phyloP scores from a whole-genome alignment of 2,113 vertebrate species.

The Microcebus griseorufus region DNA sequence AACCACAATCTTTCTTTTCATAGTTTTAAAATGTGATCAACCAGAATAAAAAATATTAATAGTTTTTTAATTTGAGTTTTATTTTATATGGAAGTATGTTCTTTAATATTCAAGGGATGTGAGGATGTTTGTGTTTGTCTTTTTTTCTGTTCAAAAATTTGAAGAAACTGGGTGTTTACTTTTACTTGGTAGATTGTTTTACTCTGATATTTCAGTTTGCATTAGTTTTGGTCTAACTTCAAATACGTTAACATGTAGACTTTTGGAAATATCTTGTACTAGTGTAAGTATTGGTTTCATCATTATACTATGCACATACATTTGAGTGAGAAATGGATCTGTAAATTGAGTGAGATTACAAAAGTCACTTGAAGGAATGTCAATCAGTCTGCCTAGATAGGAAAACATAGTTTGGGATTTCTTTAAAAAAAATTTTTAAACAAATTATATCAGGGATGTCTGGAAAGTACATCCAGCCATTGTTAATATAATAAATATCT shows the following conservation, averaged over 20 bases:
- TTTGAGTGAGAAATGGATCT: background rate
- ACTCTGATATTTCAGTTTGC: background rate
- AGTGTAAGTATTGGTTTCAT: background rate
- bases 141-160: background rate
- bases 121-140: background rate
- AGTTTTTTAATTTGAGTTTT: background rate
- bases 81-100: background rate
- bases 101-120: background rate
- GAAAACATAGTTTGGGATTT: background rate
- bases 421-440: background rate
- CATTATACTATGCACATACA: background rate
- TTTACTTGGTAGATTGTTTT: background rate
- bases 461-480: too few relatives aligned
- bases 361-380: background rate
- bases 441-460: background rate
- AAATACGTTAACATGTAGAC: background rate
- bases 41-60: background rate
- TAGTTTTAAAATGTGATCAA: background rate
- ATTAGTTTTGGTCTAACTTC: background rate
- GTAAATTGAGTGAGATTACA: slow-evolving; percentile 4
- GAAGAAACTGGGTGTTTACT: background rate
- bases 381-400: background rate
- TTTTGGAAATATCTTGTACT: background rate
- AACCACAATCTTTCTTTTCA: background rate
- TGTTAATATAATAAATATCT: too few relatives aligned